Base-by-base conservation (phyloP, 2,888 invertebrate species). In the Limenitis camilla region DNA sequence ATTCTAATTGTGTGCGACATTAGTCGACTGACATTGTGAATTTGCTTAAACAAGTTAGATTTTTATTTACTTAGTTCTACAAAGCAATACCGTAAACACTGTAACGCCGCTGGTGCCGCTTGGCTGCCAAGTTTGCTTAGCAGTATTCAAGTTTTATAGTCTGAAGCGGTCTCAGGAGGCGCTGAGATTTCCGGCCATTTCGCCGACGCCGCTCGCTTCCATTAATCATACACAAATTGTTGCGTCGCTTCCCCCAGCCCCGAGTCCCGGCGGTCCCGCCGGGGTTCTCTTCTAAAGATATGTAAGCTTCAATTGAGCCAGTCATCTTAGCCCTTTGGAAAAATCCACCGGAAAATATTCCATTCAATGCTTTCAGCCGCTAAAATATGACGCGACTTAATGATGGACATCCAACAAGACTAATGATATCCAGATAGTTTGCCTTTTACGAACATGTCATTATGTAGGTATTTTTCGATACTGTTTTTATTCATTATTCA, bases 171-270 rank as follows among this genome's bases (percentile, higher is more conserved):
- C 78, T 76, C 77, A 58, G 55, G 76, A 67, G 73, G 64, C 61
- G 59, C 61, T 47, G 49, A 56, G 60, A 60, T 56, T 59, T 52
- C 57, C 68, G 71, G 70, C 69, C 52, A 44, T 72, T 65, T 66
- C 65, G 53, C 52, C 55, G 40, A 33, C 57, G 49, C 46, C 44
- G 46, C 44, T 51, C 49, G 43, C 42, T 39, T 44, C 64, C 76
- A 78, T 80, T 72, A 76, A 80, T 78, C 79, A 80, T 75, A 74
- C 72, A 73, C 72, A 76, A 76, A 76, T 76, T 71, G 76, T 70
- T 65, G 68, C 65, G 61, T 51, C 53, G 50, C 52, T 50, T 54
- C 61, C 55, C 57, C 45, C 47, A 27, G 11, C 19, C 36, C 45
- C 9, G 10, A 29, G 44, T 35, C 40, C 52, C 53, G 52, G 46